Conservation (phyloP, 2,797 vertebrate genomes). For the Microhierax caerulescens region DNA sequence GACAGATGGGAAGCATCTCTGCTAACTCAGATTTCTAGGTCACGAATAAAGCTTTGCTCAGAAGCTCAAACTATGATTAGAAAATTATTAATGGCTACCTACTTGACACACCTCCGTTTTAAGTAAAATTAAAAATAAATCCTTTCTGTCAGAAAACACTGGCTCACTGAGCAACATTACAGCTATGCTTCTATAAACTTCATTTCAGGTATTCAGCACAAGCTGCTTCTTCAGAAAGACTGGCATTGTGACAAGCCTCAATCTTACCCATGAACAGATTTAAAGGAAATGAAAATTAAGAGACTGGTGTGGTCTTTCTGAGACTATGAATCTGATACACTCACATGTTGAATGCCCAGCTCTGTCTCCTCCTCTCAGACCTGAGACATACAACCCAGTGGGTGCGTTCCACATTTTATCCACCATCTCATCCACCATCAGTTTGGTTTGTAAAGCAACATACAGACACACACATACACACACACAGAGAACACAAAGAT, state of each 20-base stretch:
- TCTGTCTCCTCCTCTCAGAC: background rate
- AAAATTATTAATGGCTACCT: background rate
- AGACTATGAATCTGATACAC: background rate
- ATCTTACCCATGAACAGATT: background rate
- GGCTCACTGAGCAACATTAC: background rate
- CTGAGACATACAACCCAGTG: background rate
- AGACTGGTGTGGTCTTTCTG: background rate
- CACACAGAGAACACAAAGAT: background rate
- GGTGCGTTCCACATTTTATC: background rate
- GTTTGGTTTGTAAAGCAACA: background rate
- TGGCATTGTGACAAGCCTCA: background rate
- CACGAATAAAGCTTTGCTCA: background rate
- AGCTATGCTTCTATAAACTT: background rate
- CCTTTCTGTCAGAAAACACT: background rate
- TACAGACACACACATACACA: too few relatives aligned
- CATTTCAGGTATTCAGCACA: background rate
- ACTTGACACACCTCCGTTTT: background rate
- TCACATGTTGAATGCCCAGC: background rate
- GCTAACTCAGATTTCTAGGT: background rate
- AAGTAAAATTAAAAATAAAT: background rate
- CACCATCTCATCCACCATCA: background rate
- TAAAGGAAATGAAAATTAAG: background rate
- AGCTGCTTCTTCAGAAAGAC: background rate
- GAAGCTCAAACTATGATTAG: background rate
- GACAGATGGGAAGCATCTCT: conserved; percentile 30